These are phyloP conservation scores for Drosophila baimaii DNA, from an alignment of 1,140 invertebrate species.

Conservation along the genomic window DNA sequence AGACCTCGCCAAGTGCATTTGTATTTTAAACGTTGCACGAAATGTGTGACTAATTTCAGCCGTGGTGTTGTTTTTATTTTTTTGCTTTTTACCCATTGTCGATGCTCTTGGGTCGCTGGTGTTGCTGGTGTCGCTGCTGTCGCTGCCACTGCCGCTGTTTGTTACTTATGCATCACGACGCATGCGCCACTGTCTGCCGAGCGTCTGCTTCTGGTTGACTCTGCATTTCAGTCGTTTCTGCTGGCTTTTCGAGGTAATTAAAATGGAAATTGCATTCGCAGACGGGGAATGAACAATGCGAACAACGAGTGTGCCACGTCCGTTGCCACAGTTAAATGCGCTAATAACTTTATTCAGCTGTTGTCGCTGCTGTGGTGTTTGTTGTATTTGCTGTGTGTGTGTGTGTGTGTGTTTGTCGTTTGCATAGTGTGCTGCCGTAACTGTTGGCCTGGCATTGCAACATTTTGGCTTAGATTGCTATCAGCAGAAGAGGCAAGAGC, in stretches of 20 bases:
- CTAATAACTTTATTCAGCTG: constrained; percentile 81
- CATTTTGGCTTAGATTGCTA: constrained; percentile 75
- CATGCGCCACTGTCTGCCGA: constrained; percentile 71
- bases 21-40: constrained; percentile 67
- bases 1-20: constrained; percentile 22
- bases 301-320: constrained; percentile 46
- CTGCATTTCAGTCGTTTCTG: constrained; percentile 33
- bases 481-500: constrained; percentile 44
- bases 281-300: constrained; percentile 54
- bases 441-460: constrained; percentile 69
- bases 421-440: constrained; percentile 42
- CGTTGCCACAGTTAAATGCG: constrained; percentile 76
- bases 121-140: constrained; percentile 11
- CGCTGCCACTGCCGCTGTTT: constrained; percentile 10
- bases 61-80: constrained; percentile 25
- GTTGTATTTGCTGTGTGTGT: constrained; percentile 19
- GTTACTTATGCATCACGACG: constrained; percentile 51
- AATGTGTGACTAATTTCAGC: constrained; percentile 72
- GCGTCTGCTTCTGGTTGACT: constrained; percentile 53
- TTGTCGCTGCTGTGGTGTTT: constrained; percentile 36
- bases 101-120: constrained; percentile 18
- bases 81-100: constrained; percentile 27
- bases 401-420: constrained; percentile 42
- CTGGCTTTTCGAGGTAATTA: constrained; percentile 75
- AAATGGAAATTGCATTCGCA: constrained; percentile 82